Evolutionary conservation across 2,888 invertebrate species (phyloP), one percentile per base, ranked within the genome.

Genomic region (Polia nebulosa): DNA sequence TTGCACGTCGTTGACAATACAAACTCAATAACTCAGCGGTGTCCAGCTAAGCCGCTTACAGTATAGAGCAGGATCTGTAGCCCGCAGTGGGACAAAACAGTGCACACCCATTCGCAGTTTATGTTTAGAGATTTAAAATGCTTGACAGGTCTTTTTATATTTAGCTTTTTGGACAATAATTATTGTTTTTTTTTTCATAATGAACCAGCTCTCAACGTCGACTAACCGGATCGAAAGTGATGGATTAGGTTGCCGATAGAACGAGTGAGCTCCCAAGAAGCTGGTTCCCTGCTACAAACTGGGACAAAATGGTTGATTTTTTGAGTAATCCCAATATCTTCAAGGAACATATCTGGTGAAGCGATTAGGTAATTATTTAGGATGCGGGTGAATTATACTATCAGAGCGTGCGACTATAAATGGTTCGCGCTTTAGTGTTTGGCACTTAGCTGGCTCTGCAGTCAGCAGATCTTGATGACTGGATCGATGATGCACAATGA

Each of bases 1-100:
- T 64, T 69, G 67, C 63, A 65, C 58, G 81, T 78, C 81, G 72
- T 57, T 73, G 77, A 80, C 80, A 81, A 80, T 84, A 84, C 80
- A 80, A 73, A 85, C 75, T 82, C 81, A 85, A 86, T 86, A 86
- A 86, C 83, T 86, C 85, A 85, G 57, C 57, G 70, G 73, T 62
- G 80, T 78, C 80, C 78, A 22, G 72, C 57, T 83, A 85, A 86
- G 86, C 86, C 79, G 75, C 85, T 85, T 85, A 85, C 72, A 59
- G 78, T 76, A 82, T 76, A 76, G 81, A 69, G 69, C 70, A 44
- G 59, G 82, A 76, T 81, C 67, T 58, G 53, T 51, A 72, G 59
- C 63, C 45, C 32, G 5, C 56, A 29, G 49, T 17, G 25, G 27
- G 9, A 61, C 49, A 65, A 75, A 75, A 34, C 44, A 25, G 45